Evolutionary conservation across 2,113 vertebrate species (phyloP).

Genomic region (Paramormyrops kingsleyae): DNA sequence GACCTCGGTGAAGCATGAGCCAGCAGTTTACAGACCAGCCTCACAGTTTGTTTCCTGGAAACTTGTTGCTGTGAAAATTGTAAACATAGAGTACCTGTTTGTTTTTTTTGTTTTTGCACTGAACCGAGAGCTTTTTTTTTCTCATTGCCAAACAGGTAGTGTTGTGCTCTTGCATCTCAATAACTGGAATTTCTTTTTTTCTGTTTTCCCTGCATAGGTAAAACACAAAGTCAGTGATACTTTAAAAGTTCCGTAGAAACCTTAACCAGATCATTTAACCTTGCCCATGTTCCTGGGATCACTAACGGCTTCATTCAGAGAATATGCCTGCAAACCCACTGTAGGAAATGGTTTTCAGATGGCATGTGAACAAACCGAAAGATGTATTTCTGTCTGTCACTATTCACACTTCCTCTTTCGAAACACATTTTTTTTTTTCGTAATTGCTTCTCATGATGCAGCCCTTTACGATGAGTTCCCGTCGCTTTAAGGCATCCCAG

Average conservation of each 20-base stretch:
- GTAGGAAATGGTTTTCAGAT: not conserved
- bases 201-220: not conserved
- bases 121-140: not conserved
- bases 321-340: not conserved
- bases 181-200: not conserved
- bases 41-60: not conserved
- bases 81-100: constrained; percentile 5
- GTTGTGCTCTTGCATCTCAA: not conserved
- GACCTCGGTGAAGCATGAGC: constrained; percentile 5
- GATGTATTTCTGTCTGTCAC: not conserved
- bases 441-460: not conserved
- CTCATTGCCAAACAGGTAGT: not conserved
- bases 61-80: not conserved
- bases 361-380: not conserved
- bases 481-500: not conserved
- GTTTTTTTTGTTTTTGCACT: not conserved
- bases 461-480: not conserved
- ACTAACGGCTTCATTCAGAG: not conserved
- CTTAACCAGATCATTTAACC: not conserved
- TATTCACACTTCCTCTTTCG: constrained; percentile 9
- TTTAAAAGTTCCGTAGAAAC: not conserved
- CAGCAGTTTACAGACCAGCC: not conserved
- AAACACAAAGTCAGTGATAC: not conserved
- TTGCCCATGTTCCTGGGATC: not conserved
- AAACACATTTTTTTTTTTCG: not conserved